These are phyloP conservation scores for Poliocrania exsul DNA, from an alignment of 2,797 vertebrate genomes.

Conservation along the genomic window DNA sequence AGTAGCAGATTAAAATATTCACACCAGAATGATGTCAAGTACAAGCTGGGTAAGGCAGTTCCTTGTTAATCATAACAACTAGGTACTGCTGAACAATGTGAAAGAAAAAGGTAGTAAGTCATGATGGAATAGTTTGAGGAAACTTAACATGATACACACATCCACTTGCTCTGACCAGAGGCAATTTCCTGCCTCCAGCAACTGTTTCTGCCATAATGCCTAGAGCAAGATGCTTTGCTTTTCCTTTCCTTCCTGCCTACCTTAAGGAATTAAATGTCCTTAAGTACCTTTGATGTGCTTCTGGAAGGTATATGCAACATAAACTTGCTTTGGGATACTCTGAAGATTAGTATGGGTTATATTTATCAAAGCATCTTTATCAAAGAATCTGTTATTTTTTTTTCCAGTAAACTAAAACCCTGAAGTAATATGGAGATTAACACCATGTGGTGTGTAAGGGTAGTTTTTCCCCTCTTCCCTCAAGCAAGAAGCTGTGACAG, in stretches of 20 bases:
- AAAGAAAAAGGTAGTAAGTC: neutral
- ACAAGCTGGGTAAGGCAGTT: neutral
- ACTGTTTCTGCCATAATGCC: neutral
- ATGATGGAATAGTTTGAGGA: too few relatives aligned
- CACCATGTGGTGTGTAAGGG: accelerated
- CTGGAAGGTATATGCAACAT: neutral
- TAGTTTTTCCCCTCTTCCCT: neutral
- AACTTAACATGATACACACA: too few relatives aligned
- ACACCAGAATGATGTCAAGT: neutral
- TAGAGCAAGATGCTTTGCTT: neutral
- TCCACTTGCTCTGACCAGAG: neutral
- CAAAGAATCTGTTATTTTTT: neutral
- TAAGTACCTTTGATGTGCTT: neutral
- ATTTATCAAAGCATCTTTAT: neutral
- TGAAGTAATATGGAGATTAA: neutral
- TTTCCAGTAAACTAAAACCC: neutral
- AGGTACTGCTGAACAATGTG: neutral
- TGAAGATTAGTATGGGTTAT: neutral
- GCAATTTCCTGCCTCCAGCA: neutral
- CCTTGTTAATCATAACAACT: neutral
- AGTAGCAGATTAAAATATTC: neutral
- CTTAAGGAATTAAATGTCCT: neutral
- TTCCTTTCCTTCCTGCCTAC: neutral
- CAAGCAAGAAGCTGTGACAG: neutral
- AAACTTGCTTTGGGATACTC: neutral